Evolutionary conservation across 2,888 invertebrate genomes (phyloP).

Genomic region (Mythimna lalbum): DNA sequence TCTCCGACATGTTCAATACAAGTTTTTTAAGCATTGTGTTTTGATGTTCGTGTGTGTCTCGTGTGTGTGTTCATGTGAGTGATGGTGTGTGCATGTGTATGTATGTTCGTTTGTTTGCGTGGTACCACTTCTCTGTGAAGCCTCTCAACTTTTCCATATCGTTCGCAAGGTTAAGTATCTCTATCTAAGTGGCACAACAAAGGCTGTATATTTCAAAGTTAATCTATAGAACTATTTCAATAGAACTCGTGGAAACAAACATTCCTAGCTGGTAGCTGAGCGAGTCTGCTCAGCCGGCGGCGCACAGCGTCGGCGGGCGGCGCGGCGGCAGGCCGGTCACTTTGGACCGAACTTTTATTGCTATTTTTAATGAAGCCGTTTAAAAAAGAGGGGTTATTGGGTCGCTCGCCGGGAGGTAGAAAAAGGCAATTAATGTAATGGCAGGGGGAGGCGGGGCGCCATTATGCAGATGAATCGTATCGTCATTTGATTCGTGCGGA

Average conservation of each 20-base stretch:
- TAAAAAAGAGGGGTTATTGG: constrained; percentile 76
- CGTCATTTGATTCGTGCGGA: constrained; percentile 17
- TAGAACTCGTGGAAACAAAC: constrained; percentile 1
- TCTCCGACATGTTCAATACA: too few relatives aligned
- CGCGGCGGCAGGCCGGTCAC: too few relatives aligned
- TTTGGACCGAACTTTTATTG: constrained; percentile 68
- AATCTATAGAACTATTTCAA: constrained; percentile 5
- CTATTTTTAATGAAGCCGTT: constrained; percentile 76
- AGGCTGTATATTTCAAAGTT: not conserved
- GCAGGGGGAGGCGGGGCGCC: constrained; percentile 38
- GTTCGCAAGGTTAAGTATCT: too few relatives aligned
- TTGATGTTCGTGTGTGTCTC: too few relatives aligned
- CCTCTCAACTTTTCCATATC: not conserved
- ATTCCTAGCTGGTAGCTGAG: not conserved
- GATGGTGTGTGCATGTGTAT: too few relatives aligned
- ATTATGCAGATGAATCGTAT: constrained; percentile 65
- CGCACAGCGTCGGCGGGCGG: not conserved
- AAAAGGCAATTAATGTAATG: constrained; percentile 82
- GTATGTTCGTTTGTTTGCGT: too few relatives aligned
- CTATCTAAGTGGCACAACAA: not conserved
- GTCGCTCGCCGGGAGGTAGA: constrained; percentile 57
- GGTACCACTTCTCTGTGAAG: too few relatives aligned
- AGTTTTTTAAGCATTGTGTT: too few relatives aligned
- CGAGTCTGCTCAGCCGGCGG: not conserved
- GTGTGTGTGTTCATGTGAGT: too few relatives aligned